Conservation (phyloP, 64 coral and sea anemone genomes). For the Pachyseris speciosa region DNA sequence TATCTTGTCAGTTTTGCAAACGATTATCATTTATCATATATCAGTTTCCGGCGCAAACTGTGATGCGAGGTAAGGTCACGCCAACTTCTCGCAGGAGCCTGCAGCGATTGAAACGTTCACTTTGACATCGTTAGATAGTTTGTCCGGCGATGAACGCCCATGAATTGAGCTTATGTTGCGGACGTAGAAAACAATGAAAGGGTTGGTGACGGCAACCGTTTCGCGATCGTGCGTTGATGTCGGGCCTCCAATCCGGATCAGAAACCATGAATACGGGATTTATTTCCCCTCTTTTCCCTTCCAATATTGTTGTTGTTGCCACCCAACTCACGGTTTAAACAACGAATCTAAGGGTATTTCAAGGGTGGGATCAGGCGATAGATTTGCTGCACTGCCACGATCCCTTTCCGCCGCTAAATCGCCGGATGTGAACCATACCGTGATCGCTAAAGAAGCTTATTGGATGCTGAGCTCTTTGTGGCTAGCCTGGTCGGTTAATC, state of each 20-base stretch:
- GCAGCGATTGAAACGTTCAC: not conserved
- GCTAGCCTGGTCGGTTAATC: slow-evolving; percentile 1
- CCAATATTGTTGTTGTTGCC: not conserved
- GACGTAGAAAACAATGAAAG: no score
- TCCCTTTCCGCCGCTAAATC: not conserved
- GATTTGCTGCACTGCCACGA: not conserved
- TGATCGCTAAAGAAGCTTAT: slow-evolving; percentile 13
- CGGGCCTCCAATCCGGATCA: not conserved
- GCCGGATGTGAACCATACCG: not conserved
- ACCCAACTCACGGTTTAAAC: not conserved
- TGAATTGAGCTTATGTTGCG: no score
- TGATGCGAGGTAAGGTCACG: not conserved
- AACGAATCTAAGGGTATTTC: not conserved
- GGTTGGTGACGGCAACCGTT: not conserved
- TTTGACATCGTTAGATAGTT: not conserved
- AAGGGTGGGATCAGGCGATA: no score
- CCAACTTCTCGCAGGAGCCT: not conserved
- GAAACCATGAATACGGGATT: not conserved
- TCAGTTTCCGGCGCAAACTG: not conserved
- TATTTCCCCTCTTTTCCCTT: not conserved
- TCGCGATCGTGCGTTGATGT: not conserved
- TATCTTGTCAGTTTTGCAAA: not conserved
- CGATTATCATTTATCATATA: not conserved
- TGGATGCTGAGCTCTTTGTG: not conserved
- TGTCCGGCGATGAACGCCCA: no score